These are phyloP conservation scores for Chiroxiphia lanceolata DNA, from an alignment of 2,797 vertebrate species.

Conservation along the genomic window DNA sequence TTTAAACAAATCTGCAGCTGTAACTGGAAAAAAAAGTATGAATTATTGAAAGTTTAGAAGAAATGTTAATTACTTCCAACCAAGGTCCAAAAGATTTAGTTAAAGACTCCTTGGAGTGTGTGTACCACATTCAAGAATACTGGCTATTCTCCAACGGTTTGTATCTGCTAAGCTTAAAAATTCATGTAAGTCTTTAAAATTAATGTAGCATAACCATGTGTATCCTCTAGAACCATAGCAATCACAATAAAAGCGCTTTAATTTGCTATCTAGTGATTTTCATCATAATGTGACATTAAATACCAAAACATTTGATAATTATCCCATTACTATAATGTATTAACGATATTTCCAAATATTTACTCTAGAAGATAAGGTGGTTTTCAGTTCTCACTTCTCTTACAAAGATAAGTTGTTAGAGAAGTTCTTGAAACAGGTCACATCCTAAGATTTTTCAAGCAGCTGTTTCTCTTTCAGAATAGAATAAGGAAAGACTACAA, in stretches of 20 bases:
- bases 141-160: slow-evolving; percentile 61
- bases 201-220: slow-evolving; percentile 47
- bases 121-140: slow-evolving; percentile 33
- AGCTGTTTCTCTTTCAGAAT: slow-evolving; percentile 27
- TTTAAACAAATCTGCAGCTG: slow-evolving; percentile 52
- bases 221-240: slow-evolving; percentile 46
- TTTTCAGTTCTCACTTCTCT: slow-evolving; percentile 30
- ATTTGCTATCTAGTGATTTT: slow-evolving; percentile 59
- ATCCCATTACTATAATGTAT: slow-evolving; percentile 37
- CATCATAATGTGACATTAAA: slow-evolving; percentile 38
- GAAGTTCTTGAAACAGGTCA: slow-evolving; percentile 45
- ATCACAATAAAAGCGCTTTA: slow-evolving; percentile 59
- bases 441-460: background rate
- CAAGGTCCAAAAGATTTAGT: slow-evolving; percentile 48
- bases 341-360: slow-evolving; percentile 52
- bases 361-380: background rate
- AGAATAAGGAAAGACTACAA: background rate
- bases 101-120: slow-evolving; percentile 50
- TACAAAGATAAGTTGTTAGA: slow-evolving; percentile 31
- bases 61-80: slow-evolving; percentile 60
- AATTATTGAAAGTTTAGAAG: slow-evolving; percentile 53
- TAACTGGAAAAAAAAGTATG: background rate
- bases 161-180: slow-evolving; percentile 68
- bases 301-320: slow-evolving; percentile 61
- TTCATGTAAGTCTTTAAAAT: slow-evolving; percentile 63